A percentile compares a stretch with the other conserved stretches of the same genome.
These are phyloP conservation scores for Pipistrellus kuhlii DNA, from an alignment of 2,797 vertebrate genomes.

Conservation along the genomic window DNA sequence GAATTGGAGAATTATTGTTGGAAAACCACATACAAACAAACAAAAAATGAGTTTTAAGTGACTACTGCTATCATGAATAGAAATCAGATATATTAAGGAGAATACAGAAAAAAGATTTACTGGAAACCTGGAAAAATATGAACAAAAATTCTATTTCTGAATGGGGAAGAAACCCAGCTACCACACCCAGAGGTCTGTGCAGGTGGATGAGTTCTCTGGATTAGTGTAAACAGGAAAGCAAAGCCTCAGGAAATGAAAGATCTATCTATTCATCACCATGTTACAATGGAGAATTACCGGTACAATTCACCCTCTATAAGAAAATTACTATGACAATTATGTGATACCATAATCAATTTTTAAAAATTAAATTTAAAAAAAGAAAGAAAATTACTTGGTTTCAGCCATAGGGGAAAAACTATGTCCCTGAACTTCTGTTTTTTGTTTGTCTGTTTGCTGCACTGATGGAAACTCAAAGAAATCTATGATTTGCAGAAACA, in stretches of 20 bases:
- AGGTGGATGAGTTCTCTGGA: neutral
- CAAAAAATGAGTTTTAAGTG: constrained; percentile 34
- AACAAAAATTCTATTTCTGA: constrained; percentile 51
- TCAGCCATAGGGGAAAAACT: neutral
- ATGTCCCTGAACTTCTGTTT: neutral
- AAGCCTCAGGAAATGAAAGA: neutral
- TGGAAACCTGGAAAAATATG: constrained; percentile 3
- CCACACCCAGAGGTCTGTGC: neutral
- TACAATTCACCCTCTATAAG: neutral
- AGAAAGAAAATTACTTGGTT: constrained; percentile 9
- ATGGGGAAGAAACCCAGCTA: constrained; percentile 13
- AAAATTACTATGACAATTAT: too few relatives aligned
- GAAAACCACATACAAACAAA: neutral
- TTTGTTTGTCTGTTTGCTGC: neutral
- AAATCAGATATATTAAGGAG: constrained; percentile 11
- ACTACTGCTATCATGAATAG: neutral
- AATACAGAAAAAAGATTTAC: constrained; percentile 41
- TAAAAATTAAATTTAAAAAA: too few relatives aligned
- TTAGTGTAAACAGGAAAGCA: neutral
- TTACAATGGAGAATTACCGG: neutral
- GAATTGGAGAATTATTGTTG: neutral
- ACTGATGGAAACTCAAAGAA: neutral
- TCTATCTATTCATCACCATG: neutral
- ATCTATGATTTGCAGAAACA: neutral
- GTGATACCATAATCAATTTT: too few relatives aligned